Evolutionary conservation across 1,140 invertebrate genomes (phyloP), one percentile per base, ranked within the genome.

Genomic region (Danaus plexippus): DNA sequence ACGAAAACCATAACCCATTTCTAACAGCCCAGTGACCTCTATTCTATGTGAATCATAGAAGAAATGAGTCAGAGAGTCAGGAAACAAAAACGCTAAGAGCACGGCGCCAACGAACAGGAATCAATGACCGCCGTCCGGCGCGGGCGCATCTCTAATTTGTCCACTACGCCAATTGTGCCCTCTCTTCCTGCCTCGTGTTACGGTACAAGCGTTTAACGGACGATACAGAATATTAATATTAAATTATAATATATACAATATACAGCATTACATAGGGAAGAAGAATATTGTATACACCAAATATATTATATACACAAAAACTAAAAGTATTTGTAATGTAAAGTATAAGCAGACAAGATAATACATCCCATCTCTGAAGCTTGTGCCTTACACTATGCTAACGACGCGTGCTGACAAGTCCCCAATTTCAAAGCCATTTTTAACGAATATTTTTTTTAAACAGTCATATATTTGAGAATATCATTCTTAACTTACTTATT

Each of bases 71-170:
- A 32, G 22, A 32, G 55, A 32, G 41, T 57, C 47, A 57, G 57
- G 15, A 52, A 45, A 63, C 43, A 61, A 58, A 63, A 63, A 60
- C 50, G 48, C 42, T 52, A 11, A 57, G 55, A 58, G 40, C 58
- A 49, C 54, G 66, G 63, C 66, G 66, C 63, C 66, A 63, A 54
- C 48, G 15, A 47, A 50, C 52, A 59, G 48, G 59, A 79, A 81
- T 80, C 78, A 84, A 80, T 81, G 81, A 73, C 79, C 73, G 74
- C 12, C 77, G 74, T 80, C 75, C 78, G 76, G 65, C 67, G 68
- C 69, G 65, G 66, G 73, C 63, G 61, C 65, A 69, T 67, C 67
- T 64, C 71, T 80, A 79, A 82, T 80, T 83, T 74, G 78, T 69
- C 73, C 73, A 71, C 78, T 70, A 71, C 72, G 68, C 62, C 80